These are phyloP conservation scores for Ethmia dodecea DNA, from an alignment of 2,888 invertebrate species.

Conservation along the genomic window DNA sequence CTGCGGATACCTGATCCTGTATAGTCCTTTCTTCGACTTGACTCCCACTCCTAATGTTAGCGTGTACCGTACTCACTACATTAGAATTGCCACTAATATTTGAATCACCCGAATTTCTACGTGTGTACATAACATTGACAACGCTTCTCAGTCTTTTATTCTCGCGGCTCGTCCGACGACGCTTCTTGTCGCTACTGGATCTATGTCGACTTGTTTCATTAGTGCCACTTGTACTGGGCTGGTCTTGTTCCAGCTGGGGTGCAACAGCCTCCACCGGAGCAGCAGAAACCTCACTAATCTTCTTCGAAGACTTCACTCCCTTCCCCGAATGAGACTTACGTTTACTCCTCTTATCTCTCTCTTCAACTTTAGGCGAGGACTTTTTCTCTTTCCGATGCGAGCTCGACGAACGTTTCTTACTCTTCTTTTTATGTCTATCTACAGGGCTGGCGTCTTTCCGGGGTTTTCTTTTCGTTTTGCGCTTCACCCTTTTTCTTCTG, in stretches of 20 bases:
- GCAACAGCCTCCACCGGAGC: conserved; percentile 5
- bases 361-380: conserved; percentile 6
- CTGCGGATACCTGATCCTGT: conserved; percentile 1
- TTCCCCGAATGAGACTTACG: conserved; percentile 47
- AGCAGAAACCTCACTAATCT: conserved; percentile 4
- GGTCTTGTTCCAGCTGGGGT: conserved; percentile 12
- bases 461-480: conserved; percentile 28
- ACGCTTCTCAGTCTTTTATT: conserved; percentile 62
- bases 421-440: conserved; percentile 28
- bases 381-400: conserved; percentile 27
- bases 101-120: conserved; percentile 29
- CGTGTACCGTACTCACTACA: conserved; percentile 10
- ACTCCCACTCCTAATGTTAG: conserved; percentile 11
- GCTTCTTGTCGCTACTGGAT: conserved; percentile 1
- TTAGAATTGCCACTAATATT: conserved; percentile 27
- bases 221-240: conserved; percentile 23
- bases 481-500: conserved; percentile 22
- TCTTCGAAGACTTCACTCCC: conserved; percentile 50
- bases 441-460: conserved; percentile 17
- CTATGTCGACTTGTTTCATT: conserved; percentile 1
- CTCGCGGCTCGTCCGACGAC: conserved; percentile 30
- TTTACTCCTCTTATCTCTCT: conserved; percentile 31
- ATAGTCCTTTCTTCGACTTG: conserved; percentile 12
- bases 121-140: conserved; percentile 48
- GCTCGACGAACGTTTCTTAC: conserved; percentile 24